These are phyloP conservation scores for Melinaea menophilus DNA, from an alignment of 2,888 invertebrate genomes.

Conservation along the genomic window DNA sequence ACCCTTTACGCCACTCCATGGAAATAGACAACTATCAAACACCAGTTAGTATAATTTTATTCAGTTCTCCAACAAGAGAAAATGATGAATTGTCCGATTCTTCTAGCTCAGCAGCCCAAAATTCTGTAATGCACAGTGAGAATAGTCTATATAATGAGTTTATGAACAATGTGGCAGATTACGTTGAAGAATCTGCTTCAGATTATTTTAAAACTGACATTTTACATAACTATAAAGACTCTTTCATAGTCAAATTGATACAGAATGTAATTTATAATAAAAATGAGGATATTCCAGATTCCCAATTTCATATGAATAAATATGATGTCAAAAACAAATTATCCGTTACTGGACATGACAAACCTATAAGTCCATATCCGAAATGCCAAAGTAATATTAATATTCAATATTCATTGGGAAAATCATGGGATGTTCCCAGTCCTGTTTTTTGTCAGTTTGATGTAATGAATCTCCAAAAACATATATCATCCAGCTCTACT, in stretches of 20 bases:
- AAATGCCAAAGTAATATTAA: conserved; percentile 36
- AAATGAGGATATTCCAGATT: neutral
- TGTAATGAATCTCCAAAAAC: conserved; percentile 11
- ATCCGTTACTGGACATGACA: conserved; percentile 7
- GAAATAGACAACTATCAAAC: conserved; percentile 19
- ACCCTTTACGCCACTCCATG: conserved; percentile 3
- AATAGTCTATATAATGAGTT: conserved; percentile 49
- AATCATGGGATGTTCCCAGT: conserved; percentile 13
- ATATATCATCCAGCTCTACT: conserved; percentile 1
- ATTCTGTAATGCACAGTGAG: conserved; percentile 15
- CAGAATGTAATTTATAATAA: conserved; percentile 24
- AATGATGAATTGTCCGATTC: conserved; percentile 21
- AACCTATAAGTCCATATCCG: conserved; percentile 43
- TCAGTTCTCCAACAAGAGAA: conserved; percentile 34
- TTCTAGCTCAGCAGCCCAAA: conserved; percentile 32
- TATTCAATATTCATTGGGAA: conserved; percentile 32
- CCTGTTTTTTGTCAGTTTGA: conserved; percentile 1
- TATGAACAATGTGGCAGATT: conserved; percentile 47
- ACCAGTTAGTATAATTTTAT: conserved; percentile 33
- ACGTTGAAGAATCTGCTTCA: conserved; percentile 42
- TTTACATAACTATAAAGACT: conserved; percentile 40
- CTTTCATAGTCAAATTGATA: conserved; percentile 42
- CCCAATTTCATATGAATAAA: neutral
- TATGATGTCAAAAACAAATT: neutral
- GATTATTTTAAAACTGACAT: conserved; percentile 42